Percentiles rank a stretch among this genome's conserved stretches.
Evolutionary conservation across 1,140 invertebrate species (phyloP).

Genomic region (Hyles vespertilio): DNA sequence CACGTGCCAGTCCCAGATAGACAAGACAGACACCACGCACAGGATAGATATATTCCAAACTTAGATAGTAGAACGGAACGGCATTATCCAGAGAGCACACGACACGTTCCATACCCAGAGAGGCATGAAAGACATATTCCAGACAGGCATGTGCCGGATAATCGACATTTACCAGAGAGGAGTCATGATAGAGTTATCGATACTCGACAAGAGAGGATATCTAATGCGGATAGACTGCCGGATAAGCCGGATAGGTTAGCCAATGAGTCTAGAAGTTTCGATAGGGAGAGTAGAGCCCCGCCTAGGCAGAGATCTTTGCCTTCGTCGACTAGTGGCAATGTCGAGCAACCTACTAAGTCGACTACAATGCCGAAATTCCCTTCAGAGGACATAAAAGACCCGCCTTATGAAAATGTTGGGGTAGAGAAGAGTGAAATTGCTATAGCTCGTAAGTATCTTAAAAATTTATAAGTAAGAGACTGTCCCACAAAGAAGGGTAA

Average conservation of each 20-base stretch:
- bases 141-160: conserved; percentile 5
- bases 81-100: conserved; percentile 6
- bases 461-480: too few relatives aligned
- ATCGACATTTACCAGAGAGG: conserved; percentile 8
- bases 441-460: conserved; percentile 47
- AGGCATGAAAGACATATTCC: conserved; percentile 8
- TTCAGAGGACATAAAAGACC: conserved; percentile 54
- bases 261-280: conserved; percentile 33
- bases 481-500: not conserved
- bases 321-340: conserved; percentile 37
- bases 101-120: conserved; percentile 1
- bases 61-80: not conserved
- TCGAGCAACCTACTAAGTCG: conserved; percentile 57
- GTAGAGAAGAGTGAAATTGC: conserved; percentile 59
- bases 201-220: not conserved
- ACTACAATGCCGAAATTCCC: conserved; percentile 68
- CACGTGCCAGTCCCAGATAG: conserved; percentile 1
- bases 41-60: conserved; percentile 10
- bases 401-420: conserved; percentile 68
- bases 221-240: conserved; percentile 15
- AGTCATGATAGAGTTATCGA: not conserved
- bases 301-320: conserved; percentile 61
- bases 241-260: conserved; percentile 44
- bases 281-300: conserved; percentile 49
- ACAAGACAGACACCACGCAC: conserved; percentile 6